Evolutionary conservation across 1,140 invertebrate genomes (phyloP).

Genomic region (Zaprionus tsacasi): DNA sequence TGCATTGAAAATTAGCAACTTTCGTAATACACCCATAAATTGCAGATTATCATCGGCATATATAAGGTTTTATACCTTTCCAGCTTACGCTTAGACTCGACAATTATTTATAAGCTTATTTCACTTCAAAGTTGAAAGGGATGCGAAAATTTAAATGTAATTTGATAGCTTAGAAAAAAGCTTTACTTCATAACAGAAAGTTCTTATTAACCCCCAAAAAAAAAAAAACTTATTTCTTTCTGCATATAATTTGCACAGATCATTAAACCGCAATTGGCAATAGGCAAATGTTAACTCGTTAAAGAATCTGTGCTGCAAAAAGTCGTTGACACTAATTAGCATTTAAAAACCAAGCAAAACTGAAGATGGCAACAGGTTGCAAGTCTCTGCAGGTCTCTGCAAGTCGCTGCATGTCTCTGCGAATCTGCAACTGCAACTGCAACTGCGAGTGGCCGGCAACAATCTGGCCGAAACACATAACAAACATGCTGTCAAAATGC

Average conservation of each 20-base stretch:
- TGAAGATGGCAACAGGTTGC: constrained; percentile 8
- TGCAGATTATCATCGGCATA: background rate
- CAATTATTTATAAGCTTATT: too few relatives aligned
- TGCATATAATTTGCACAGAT: background rate
- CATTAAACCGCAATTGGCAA: constrained; percentile 8
- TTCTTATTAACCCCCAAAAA: constrained; percentile 15
- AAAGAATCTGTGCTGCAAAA: constrained; percentile 4
- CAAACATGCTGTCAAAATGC: constrained; percentile 9
- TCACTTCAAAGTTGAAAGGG: too few relatives aligned
- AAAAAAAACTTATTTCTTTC: constrained; percentile 5
- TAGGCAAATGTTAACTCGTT: constrained; percentile 1
- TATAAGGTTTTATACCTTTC: background rate
- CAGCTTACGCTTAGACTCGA: too few relatives aligned
- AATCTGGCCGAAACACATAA: constrained; percentile 1
- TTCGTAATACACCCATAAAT: constrained; percentile 35
- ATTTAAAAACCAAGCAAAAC: constrained; percentile 1
- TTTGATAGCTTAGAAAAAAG: too few relatives aligned
- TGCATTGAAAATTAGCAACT: constrained; percentile 39
- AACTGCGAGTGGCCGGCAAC: background rate
- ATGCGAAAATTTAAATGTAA: too few relatives aligned
- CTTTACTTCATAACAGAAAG: background rate
- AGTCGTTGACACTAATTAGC: constrained; percentile 12
- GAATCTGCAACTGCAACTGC: background rate
- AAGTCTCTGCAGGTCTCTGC: background rate
- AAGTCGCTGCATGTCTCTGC: too few relatives aligned